Base-by-base conservation (phyloP, 2,888 invertebrate species). In the Coelogynopora nodosa region DNA sequence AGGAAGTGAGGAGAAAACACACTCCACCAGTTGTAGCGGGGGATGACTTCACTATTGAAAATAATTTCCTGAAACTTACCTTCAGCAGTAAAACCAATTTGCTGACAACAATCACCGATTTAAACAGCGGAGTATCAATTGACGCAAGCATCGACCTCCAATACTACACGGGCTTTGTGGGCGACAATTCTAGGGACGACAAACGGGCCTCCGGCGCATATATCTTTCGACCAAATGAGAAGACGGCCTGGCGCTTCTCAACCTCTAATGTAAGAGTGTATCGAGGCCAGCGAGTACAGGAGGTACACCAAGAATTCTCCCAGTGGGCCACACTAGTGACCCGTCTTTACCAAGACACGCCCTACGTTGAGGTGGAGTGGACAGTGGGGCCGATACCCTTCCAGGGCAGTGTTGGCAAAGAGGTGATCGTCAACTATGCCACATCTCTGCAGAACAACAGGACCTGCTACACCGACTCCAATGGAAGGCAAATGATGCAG, bases 391-490 rank as follows among this genome's bases (percentile, higher is more conserved):
- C 94, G 0, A 93, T 94, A 86, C 93, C 93, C 67, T 89, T 91
- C 26, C 86, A 89, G 91, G 88, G 88, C 88, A 85, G 28, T 81
- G 30, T 86, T 67, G 97, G 97, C 0, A 96, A 95, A 91, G 98
- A 98, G 92, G 93, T 96, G 0, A 93, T 98, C 0, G 94, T 95
- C 0, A 94, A 94, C 86, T 97, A 95, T 89, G n/a, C 30, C 1
- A 49, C 29, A 0, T 31, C 26, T 0, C 87, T 88, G 28, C 89
- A 90, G 49, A 88, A 93, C 87, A 93, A 97, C 18, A 95, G 95
- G 0, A 95, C 96, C 0, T 98, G 98, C 91, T 96, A 94, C 90
- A 98, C 98, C 0, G 98, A 99, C 91, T 95, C 96, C 0, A 99
- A 98, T 91, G 98, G 97, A 0, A 93, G 98, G 18, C 96, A 97